Conservation (phyloP, 2,797 vertebrate species). For the Salarias fasciatus region DNA sequence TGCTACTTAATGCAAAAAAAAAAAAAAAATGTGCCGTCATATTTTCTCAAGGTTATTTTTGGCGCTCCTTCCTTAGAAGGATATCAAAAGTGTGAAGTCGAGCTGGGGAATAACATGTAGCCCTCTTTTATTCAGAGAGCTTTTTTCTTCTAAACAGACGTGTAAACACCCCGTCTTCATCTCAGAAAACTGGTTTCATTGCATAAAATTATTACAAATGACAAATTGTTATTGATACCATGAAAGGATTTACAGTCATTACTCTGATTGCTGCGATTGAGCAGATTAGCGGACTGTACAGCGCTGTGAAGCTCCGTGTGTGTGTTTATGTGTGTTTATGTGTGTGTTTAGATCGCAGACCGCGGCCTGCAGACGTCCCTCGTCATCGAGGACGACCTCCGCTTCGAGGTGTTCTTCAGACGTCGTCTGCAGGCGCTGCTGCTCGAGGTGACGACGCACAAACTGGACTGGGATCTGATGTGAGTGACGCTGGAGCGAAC, state of each 20-base stretch:
- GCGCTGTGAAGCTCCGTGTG: neutral
- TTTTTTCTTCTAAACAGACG: too few species aligned
- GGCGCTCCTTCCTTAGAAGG: too few species aligned
- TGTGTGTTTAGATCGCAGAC: conserved; percentile 81
- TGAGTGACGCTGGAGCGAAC: conserved; percentile 71
- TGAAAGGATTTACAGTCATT: conserved; percentile 2
- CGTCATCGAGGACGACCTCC: conserved; percentile 92
- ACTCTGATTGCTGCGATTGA: neutral
- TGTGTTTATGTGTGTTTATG: conserved; percentile 7
- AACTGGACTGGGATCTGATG: conserved; percentile 93
- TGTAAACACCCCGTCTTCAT: too few species aligned
- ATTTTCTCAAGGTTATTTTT: too few species aligned
- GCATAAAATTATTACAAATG: too few species aligned
- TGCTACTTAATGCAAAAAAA: too few species aligned
- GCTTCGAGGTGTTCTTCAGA: conserved; percentile 96
- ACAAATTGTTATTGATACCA: neutral
- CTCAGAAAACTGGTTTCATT: too few species aligned
- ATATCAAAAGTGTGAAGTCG: too few species aligned
- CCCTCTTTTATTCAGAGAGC: too few species aligned
- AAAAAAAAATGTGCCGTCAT: too few species aligned
- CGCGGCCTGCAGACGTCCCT: conserved; percentile 81
- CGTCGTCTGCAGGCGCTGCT: conserved; percentile 89
- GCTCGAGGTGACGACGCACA: conserved; percentile 83
- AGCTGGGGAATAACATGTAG: too few species aligned
- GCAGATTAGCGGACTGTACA: neutral